Conservation (phyloP, 2,113 vertebrate species). For the Nestor notabilis region DNA sequence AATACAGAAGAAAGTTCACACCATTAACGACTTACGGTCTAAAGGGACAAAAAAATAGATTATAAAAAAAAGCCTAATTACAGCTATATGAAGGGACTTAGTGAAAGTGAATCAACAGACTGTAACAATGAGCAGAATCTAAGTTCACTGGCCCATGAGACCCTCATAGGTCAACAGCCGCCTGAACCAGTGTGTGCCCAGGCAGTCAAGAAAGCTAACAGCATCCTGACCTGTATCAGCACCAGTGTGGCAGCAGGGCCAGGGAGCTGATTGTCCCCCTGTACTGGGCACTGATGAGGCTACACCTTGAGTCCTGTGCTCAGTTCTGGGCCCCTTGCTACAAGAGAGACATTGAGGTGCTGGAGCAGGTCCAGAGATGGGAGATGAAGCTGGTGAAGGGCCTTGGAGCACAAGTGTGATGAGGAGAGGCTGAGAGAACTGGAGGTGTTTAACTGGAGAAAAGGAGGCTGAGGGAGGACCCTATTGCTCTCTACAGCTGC, state of each 20-base stretch:
- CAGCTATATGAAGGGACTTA: not conserved
- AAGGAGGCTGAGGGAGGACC: not conserved
- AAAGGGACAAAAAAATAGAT: not conserved
- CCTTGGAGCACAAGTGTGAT: not conserved
- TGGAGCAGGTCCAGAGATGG: not conserved
- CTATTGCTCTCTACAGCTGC: not conserved
- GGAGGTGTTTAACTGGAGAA: not conserved
- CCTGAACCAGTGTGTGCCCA: not conserved
- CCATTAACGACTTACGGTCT: accelerated
- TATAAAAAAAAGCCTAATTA: not conserved
- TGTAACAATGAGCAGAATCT: not conserved
- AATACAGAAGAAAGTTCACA: not conserved
- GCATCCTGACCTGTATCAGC: not conserved
- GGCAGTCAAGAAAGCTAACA: not conserved
- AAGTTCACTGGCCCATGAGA: not conserved
- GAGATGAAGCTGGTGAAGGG: accelerated
- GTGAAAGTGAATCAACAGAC: not conserved
- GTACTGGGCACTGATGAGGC: accelerated
- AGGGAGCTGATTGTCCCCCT: accelerated
- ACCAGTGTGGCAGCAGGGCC: not conserved
- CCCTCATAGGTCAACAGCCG: not conserved
- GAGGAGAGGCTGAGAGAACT: not conserved
- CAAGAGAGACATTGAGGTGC: not conserved
- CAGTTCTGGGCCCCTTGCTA: not conserved
- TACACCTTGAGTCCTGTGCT: not conserved